Evolutionary conservation across 2,797 vertebrate species (phyloP).

Genomic region (Danio choprae): DNA sequence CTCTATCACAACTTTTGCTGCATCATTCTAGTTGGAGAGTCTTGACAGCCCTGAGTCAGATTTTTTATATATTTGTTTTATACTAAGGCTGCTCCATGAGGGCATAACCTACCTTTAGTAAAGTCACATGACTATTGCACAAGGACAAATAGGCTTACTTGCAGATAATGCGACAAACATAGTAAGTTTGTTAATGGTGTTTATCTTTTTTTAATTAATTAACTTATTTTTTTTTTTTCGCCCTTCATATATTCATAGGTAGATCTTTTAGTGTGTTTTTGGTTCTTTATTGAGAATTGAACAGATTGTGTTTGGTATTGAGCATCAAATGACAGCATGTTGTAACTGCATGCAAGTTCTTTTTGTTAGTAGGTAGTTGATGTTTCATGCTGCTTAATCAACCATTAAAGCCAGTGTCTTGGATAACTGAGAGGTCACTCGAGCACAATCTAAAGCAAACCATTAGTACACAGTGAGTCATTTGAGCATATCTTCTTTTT

Average conservation of each 20-base stretch:
- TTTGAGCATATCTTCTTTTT: background rate
- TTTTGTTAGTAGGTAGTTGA: background rate
- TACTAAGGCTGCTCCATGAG: constrained; percentile 10
- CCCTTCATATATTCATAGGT: background rate
- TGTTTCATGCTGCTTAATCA: constrained; percentile 32
- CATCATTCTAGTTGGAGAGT: constrained; percentile 8
- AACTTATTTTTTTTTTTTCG: background rate
- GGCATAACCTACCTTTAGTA: constrained; percentile 55
- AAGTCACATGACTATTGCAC: constrained; percentile 58
- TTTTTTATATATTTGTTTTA: background rate
- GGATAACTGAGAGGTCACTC: background rate
- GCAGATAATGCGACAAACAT: constrained; percentile 50
- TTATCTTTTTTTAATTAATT: background rate
- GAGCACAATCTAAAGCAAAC: background rate
- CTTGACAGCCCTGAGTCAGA: constrained; percentile 19
- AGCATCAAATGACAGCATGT: background rate
- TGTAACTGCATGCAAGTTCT: constrained; percentile 28
- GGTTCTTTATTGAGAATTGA: background rate
- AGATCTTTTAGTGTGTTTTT: background rate
- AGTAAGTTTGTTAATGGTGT: constrained; percentile 33
- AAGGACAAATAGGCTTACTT: constrained; percentile 62
- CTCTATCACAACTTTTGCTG: background rate
- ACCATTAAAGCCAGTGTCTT: constrained; percentile 16
- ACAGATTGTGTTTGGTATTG: background rate
- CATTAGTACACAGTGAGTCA: background rate